Conservation (phyloP, 2,888 invertebrate genomes). For the Athalia cordata region DNA sequence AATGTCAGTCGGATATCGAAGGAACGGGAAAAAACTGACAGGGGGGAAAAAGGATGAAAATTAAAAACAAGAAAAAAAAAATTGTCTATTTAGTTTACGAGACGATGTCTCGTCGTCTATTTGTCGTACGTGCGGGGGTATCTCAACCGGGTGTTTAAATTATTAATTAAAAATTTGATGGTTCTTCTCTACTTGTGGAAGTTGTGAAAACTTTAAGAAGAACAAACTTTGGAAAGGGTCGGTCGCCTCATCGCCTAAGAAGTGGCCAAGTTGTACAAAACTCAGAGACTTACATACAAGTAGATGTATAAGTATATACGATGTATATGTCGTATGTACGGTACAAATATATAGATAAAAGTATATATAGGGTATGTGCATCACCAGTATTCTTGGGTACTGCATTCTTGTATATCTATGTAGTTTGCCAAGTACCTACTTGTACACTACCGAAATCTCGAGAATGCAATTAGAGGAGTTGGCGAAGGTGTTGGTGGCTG, state of each 20-base stretch:
- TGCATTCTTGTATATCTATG: conserved; percentile 3
- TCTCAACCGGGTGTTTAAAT: conserved; percentile 22
- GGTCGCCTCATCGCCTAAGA: conserved; percentile 27
- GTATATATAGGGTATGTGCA: neutral
- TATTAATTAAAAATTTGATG: conserved; percentile 42
- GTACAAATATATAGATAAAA: neutral
- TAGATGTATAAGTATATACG: neutral
- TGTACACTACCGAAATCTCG: conserved; percentile 37
- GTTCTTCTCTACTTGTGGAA: conserved; percentile 8
- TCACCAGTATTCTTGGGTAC: neutral
- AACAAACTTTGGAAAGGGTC: conserved; percentile 21
- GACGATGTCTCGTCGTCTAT: neutral
- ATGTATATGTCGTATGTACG: neutral
- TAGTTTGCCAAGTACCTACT: conserved; percentile 10
- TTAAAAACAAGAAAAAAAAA: too few relatives aligned
- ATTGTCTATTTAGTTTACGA: too few relatives aligned
- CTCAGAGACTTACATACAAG: neutral
- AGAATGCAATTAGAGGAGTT: conserved; percentile 44
- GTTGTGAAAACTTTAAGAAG: conserved; percentile 7
- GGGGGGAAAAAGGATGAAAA: too few relatives aligned
- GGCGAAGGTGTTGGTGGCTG: conserved; percentile 40
- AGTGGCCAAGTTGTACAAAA: conserved; percentile 4
- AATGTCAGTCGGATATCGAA: too few relatives aligned
- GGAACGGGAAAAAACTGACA: too few relatives aligned
- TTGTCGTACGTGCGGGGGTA: neutral